These are phyloP conservation scores for Rhagium mordax DNA, from an alignment of 2,888 invertebrate genomes.

Conservation along the genomic window DNA sequence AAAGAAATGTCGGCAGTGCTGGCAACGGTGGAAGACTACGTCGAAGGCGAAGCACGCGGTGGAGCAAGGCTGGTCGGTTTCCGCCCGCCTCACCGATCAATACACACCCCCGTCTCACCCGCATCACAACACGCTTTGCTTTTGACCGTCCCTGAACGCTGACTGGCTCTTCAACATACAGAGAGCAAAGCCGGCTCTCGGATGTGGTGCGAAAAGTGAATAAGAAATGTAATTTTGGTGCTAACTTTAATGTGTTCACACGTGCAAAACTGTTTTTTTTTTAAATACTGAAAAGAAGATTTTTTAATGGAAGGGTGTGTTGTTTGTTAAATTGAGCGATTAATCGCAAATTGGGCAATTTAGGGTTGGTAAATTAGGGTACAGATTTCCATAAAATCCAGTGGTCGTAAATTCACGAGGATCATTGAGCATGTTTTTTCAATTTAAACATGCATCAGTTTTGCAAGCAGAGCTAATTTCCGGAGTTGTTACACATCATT, in stretches of 20 bases:
- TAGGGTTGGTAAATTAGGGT: neutral
- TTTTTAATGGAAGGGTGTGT: too few species aligned
- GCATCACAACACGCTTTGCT: conserved; percentile 24
- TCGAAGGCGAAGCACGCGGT: conserved; percentile 38
- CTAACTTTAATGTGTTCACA: neutral
- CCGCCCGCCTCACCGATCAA: conserved; percentile 52
- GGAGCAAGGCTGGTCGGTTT: conserved; percentile 45
- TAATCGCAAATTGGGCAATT: neutral
- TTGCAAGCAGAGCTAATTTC: neutral
- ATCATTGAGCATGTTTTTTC: neutral
- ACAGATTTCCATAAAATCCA: neutral
- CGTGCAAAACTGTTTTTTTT: too few species aligned
- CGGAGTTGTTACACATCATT: neutral
- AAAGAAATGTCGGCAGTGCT: neutral
- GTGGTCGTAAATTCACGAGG: neutral
- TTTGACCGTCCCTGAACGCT: conserved; percentile 24
- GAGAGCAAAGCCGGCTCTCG: neutral
- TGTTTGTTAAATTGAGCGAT: too few species aligned
- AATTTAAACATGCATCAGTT: neutral
- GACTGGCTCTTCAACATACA: conserved; percentile 11
- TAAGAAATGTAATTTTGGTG: neutral
- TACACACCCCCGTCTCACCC: conserved; percentile 45
- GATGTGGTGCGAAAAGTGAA: neutral
- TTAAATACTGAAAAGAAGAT: too few species aligned
- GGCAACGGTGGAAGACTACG: conserved; percentile 26